Evolutionary conservation across 2,113 vertebrate species (phyloP).

Genomic region (Holacanthus passer): DNA sequence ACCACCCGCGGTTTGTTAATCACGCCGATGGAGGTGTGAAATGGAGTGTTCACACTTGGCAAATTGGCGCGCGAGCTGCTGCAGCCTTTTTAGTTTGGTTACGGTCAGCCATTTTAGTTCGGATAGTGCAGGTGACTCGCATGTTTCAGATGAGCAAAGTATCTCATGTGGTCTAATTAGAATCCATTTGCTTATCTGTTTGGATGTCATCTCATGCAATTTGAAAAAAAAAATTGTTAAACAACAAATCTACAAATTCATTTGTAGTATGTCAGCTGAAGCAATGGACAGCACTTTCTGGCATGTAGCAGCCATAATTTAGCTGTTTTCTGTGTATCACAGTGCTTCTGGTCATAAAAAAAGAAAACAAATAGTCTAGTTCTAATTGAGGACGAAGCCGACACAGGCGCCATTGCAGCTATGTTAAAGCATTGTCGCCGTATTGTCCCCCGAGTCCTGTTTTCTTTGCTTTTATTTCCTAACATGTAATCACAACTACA

Average conservation of each 20-base stretch:
- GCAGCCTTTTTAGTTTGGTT: constrained; percentile 34
- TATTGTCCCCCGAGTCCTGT: constrained; percentile 4
- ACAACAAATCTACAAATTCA: too few species aligned
- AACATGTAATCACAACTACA: constrained; percentile 46
- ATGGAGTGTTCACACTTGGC: constrained; percentile 64
- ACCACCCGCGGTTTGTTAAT: constrained; percentile 75
- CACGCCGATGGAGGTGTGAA: constrained; percentile 69
- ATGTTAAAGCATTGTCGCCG: constrained; percentile 1
- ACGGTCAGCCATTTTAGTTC: constrained; percentile 51
- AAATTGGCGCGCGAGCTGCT: constrained; percentile 15
- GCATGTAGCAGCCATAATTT: constrained; percentile 5
- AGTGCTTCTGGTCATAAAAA: background rate
- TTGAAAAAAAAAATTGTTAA: constrained; percentile 8
- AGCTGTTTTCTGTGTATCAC: background rate
- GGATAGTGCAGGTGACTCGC: constrained; percentile 19
- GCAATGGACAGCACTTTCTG: background rate
- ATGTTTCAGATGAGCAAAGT: constrained; percentile 6
- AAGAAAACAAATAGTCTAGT: background rate
- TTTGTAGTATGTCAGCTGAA: background rate
- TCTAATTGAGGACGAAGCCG: constrained; percentile 2
- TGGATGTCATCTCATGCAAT: background rate
- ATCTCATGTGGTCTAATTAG: constrained; percentile 14
- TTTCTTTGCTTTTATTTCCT: constrained; percentile 40
- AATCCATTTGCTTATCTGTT: constrained; percentile 13
- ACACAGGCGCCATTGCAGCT: background rate